Evolutionary conservation across 2,113 vertebrate species (phyloP).

Genomic region (Vidua chalybeata): DNA sequence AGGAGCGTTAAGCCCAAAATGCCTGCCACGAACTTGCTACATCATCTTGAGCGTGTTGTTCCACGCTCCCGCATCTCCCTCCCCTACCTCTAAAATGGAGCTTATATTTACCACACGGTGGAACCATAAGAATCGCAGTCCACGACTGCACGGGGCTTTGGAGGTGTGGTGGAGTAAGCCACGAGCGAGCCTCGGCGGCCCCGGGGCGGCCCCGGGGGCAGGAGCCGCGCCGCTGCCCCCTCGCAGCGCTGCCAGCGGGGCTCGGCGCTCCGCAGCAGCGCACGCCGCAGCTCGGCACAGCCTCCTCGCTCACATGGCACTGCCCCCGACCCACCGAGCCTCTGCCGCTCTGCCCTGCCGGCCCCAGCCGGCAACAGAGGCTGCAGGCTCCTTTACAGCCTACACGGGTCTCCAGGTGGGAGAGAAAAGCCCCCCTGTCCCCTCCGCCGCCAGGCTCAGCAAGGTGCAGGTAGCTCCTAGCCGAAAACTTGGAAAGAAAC

Average conservation of each 20-base stretch:
- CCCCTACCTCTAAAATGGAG: not conserved
- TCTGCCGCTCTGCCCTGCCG: not conserved
- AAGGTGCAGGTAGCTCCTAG: not conserved
- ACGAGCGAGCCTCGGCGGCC: too few relatives aligned
- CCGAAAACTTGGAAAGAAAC: not conserved
- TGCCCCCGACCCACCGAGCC: not conserved
- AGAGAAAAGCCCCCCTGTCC: not conserved
- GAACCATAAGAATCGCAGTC: not conserved
- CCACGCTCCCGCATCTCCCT: not conserved
- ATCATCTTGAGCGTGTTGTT: not conserved
- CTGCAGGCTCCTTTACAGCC: not conserved
- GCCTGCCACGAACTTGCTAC: not conserved
- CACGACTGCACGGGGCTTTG: not conserved
- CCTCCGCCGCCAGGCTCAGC: accelerated
- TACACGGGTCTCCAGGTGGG: not conserved
- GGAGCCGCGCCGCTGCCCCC: not conserved
- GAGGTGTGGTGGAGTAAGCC: not conserved
- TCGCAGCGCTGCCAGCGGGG: not conserved
- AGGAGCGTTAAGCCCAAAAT: not conserved
- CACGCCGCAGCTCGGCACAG: not conserved
- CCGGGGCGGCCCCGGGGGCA: not conserved
- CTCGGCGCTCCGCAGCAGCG: not conserved
- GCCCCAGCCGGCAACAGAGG: not conserved
- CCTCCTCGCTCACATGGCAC: not conserved
- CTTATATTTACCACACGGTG: not conserved